Evolutionary conservation across 2,797 vertebrate species (phyloP), one percentile per base, ranked within the genome.

Genomic region (Orestias chungarensis): DNA sequence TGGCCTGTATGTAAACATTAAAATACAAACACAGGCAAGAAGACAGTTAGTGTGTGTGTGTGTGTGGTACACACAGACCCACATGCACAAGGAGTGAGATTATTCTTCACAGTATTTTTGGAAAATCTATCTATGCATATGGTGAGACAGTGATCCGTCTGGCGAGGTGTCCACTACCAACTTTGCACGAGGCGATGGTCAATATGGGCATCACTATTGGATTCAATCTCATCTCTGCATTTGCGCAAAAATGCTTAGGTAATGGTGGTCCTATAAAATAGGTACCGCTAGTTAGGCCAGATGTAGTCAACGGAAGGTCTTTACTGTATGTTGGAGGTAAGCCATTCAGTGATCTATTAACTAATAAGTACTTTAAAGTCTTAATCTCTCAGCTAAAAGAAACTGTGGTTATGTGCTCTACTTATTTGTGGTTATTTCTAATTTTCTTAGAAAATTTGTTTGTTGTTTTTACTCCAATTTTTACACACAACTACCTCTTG

Each of bases 51-150:
- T 55, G 12, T 66, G 49, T 31, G 31, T 66, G 20, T 64, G 25
- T 38, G 43, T 20, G 12, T 6, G 3, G n/a, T 14, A 23, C 18
- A 38, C 18, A 0, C 42, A 72, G 52, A 68, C 78, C 67, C 38
- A 57, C 73, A 76, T 75, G 64, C 68, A 75, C 64, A 65, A 67
- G 54, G 46, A 55, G 72, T 78, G 75, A 87, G 80, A 89, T 83
- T 83, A 86, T 79, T 79, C 76, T 78, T 73, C 74, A 84, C 82
- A 76, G 86, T 90, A 92, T 92, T 93, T 93, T 91, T 87, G 86
- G 89, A 92, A 90, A 88, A 83, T 74, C 81, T 87, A 68, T 89
- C 87, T 88, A 89, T 83, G 84, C 85, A 84, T 81, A 55, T 75
- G 87, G 84, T 55, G 73, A 84, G 84, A 89, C 82, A 86, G 83